Conservation (phyloP, 2,113 vertebrate genomes). For the Pseudois nayaur region DNA sequence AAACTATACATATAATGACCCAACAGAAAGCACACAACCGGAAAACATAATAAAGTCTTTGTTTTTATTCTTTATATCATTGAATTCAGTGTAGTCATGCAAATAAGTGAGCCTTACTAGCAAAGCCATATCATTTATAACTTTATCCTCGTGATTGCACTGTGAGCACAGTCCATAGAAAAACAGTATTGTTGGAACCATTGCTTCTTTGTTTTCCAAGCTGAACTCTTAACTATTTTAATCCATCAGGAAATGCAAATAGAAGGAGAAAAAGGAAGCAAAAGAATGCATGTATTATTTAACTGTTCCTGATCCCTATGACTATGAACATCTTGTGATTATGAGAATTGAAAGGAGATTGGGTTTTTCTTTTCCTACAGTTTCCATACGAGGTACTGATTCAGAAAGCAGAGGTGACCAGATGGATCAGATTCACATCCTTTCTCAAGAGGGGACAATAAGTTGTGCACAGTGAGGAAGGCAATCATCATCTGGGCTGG, state of each 20-base stretch:
- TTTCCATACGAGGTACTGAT: neutral
- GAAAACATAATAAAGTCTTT: neutral
- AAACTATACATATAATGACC: neutral
- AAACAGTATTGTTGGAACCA: neutral
- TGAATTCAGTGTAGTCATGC: neutral
- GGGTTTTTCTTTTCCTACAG: neutral
- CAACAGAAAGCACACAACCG: neutral
- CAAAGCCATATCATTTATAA: neutral
- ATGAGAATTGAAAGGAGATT: neutral
- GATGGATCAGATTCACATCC: neutral
- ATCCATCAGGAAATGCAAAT: neutral
- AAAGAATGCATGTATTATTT: neutral
- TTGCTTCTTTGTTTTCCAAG: constrained; percentile 23
- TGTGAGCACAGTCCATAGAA: neutral
- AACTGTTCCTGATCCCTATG: neutral
- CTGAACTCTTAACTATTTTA: neutral
- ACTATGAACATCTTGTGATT: neutral
- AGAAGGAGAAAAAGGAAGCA: neutral
- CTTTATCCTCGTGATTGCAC: neutral
- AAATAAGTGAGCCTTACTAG: neutral
- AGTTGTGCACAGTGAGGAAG: neutral
- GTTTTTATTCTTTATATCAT: neutral
- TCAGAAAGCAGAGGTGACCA: neutral
- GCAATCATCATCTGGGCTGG: neutral
- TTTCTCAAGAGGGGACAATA: neutral